Evolutionary conservation across 2,888 invertebrate genomes (phyloP).

Genomic region (Acrobasis repandana): DNA sequence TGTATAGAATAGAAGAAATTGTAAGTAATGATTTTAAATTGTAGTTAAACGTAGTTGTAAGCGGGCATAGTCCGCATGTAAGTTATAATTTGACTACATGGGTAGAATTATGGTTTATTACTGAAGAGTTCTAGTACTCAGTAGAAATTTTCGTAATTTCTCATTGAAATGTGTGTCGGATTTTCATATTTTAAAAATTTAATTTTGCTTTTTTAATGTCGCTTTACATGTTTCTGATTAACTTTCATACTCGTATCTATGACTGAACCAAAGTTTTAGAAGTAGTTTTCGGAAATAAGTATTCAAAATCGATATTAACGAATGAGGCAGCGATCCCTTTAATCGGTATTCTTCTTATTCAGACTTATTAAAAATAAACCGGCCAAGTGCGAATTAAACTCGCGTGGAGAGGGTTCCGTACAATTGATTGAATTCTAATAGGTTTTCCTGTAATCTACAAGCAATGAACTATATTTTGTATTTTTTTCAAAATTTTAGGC

Average conservation of each 20-base stretch:
- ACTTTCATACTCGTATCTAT: conserved; percentile 50
- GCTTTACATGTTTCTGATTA: conserved; percentile 70
- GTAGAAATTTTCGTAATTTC: conserved; percentile 55
- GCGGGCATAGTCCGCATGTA: conserved; percentile 57
- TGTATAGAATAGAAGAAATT: conserved; percentile 60
- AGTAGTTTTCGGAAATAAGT: conserved; percentile 17
- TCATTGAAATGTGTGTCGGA: conserved; percentile 56
- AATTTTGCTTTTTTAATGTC: conserved; percentile 70
- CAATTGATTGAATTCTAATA: too few relatives aligned
- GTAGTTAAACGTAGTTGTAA: conserved; percentile 68
- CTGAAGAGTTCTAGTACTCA: conserved; percentile 46
- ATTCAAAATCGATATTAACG: conserved; percentile 27
- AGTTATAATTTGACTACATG: conserved; percentile 57
- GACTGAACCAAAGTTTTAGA: conserved; percentile 69
- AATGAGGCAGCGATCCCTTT: conserved; percentile 35
- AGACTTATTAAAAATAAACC: too few relatives aligned
- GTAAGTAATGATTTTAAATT: conserved; percentile 49
- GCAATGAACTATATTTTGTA: too few relatives aligned
- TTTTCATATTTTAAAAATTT: conserved; percentile 51
- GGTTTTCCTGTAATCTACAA: too few relatives aligned
- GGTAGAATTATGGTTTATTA: conserved; percentile 48
- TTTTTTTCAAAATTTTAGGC: too few relatives aligned
- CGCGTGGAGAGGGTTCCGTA: too few relatives aligned
- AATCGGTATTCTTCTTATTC: too few relatives aligned
- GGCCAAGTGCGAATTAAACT: too few relatives aligned